A percentile compares a stretch with the other conserved stretches of the same genome.
phyloP scores from a whole-genome alignment of 2,113 vertebrate genomes.

The Chaetops frenatus region DNA sequence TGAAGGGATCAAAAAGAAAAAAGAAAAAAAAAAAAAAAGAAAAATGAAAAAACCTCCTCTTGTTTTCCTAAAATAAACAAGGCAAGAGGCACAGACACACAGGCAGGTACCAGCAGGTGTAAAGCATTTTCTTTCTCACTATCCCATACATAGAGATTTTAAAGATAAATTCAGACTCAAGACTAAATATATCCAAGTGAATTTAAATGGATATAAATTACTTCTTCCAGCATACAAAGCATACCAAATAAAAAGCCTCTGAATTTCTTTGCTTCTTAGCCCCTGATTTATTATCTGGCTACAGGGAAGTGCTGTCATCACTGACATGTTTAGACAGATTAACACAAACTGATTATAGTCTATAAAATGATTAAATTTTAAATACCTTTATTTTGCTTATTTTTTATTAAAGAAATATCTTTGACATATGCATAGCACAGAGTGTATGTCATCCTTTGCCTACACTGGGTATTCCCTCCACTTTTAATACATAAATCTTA shows the following conservation, averaged over 20 bases:
- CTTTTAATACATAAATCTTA: neutral
- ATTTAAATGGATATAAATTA: constrained; percentile 23
- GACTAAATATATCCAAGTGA: neutral
- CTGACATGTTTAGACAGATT: neutral
- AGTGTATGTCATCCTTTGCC: neutral
- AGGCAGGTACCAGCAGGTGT: constrained; percentile 25
- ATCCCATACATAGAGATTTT: neutral
- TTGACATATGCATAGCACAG: neutral
- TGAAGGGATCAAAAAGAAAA: neutral
- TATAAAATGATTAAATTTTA: neutral
- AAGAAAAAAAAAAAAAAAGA: neutral
- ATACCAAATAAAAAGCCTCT: neutral
- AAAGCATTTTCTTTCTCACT: neutral
- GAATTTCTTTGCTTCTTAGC: neutral
- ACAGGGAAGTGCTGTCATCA: constrained; percentile 2
- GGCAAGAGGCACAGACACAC: neutral
- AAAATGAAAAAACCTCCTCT: neutral
- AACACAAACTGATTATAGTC: neutral
- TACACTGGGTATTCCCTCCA: neutral
- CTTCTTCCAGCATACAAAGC: neutral
- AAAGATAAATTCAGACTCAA: neutral
- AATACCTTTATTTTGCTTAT: neutral
- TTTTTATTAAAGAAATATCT: neutral
- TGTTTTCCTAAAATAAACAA: constrained; percentile 6
- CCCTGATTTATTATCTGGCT: constrained; percentile 20